Percentiles rank a stretch among this genome's conserved stretches.
These are phyloP conservation scores for Sterrhoptilus dennistouni DNA, from an alignment of 2,113 vertebrate species.

Conservation along the genomic window DNA sequence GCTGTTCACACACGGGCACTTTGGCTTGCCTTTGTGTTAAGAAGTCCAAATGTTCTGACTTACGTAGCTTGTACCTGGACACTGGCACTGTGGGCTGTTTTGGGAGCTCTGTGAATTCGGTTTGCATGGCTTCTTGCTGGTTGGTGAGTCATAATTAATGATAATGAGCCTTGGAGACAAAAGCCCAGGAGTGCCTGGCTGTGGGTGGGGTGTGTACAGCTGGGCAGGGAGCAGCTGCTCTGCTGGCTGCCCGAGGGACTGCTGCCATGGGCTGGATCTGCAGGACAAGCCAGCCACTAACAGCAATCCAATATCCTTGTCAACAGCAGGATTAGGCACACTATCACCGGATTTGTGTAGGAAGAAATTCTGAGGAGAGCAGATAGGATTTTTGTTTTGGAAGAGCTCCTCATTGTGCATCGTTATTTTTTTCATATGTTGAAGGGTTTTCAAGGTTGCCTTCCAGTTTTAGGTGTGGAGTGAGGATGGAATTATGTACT, in stretches of 20 bases:
- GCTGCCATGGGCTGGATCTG: not conserved
- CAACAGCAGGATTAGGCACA: not conserved
- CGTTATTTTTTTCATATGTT: not conserved
- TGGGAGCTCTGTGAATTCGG: not conserved
- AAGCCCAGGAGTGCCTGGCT: rapidly evolving
- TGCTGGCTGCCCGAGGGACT: not conserved
- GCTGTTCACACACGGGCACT: rapidly evolving
- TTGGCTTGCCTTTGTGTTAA: not conserved
- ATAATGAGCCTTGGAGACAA: not conserved
- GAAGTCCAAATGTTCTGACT: rapidly evolving
- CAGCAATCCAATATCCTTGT: not conserved
- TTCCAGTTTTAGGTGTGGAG: not conserved
- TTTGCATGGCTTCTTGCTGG: not conserved
- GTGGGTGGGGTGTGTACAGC: not conserved
- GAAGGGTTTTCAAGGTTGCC: not conserved
- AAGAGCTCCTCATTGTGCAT: not conserved
- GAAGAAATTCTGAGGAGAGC: not conserved
- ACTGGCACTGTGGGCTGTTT: not conserved
- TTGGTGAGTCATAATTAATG: not conserved
- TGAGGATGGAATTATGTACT: not conserved
- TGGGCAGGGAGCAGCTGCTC: not conserved
- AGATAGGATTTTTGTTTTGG: not conserved
- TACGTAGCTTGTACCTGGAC: not conserved
- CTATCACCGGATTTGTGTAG: not conserved
- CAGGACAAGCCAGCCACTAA: not conserved